Evolutionary conservation across 2,888 invertebrate genomes (phyloP), one percentile per base, ranked within the genome.

Genomic region (Mylabris sibirica): DNA sequence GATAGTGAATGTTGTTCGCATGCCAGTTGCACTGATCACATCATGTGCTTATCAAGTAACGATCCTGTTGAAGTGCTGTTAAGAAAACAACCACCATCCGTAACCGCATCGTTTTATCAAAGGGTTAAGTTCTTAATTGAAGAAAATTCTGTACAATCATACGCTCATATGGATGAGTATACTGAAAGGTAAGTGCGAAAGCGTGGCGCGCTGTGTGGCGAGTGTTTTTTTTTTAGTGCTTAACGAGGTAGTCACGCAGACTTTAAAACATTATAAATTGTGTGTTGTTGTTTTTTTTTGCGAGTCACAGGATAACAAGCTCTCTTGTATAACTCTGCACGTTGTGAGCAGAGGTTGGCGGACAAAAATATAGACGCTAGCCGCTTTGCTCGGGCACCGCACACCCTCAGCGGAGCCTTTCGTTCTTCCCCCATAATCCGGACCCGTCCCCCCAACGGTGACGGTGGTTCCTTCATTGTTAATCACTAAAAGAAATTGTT

Each of bases 1-100:
- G 99, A 99, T 87, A 97, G 97, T 84, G 99, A 99, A 86, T 99
- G 99, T 87, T 99, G 99, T 86, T 92, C 92, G 75, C 93, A 93
- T 81, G 90, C 92, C 22, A 91, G 92, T 75, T 98, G 98, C 86
- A 88, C 91, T 61, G 94, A 95, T 81, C 94, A 95, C 87, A 92
- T 96, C 80, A 95, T 97, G 93, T 99, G 99, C 87, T 90, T 96
- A 81, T 94, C 96, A 26, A 97, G 97, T 79, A 96, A 97, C 82
- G 97, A 98, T 84, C 99, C 99, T 0, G 95, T 96, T 20, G 98
- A 98, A 85, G 98, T 99, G 17, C 89, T 99, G 38, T 90, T 98
- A 8, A 90, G 98, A 65, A 98, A 98, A 86, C 97, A 98, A 81
- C 97, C 98, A 1, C 97, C 98, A 2, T 95, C 96, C 57, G 96